Conservation (phyloP, 1,140 invertebrate genomes). For the Macrobrachium rosenbergii region DNA sequence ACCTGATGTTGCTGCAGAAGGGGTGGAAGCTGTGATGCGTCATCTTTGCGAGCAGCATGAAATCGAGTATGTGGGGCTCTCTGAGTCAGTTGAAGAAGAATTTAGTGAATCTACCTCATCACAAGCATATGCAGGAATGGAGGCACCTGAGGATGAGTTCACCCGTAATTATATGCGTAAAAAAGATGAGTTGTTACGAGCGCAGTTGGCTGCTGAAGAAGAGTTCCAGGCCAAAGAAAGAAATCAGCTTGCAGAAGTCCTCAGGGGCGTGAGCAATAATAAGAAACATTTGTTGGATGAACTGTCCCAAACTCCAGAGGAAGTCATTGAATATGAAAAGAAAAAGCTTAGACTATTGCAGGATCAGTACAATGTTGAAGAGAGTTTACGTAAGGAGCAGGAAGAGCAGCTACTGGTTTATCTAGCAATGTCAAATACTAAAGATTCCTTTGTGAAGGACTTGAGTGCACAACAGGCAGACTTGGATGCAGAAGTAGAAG, state of each 20-base stretch:
- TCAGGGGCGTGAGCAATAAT: constrained; percentile 72
- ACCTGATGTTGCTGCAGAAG: constrained; percentile 73
- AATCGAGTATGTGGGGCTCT: constrained; percentile 67
- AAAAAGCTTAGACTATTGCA: constrained; percentile 51
- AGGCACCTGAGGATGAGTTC: constrained; percentile 34
- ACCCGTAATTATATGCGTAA: constrained; percentile 53
- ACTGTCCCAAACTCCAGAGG: constrained; percentile 38
- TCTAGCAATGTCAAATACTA: constrained; percentile 43
- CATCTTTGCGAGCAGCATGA: constrained; percentile 73
- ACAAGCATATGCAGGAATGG: constrained; percentile 18
- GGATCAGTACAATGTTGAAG: constrained; percentile 57
- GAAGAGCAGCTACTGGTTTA: constrained; percentile 61
- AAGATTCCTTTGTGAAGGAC: constrained; percentile 52
- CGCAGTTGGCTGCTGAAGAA: constrained; percentile 55
- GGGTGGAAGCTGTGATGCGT: constrained; percentile 78
- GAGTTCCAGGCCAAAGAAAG: constrained; percentile 73
- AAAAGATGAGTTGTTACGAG: constrained; percentile 54
- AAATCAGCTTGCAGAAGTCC: constrained; percentile 75
- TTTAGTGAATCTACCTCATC: constrained; percentile 31
- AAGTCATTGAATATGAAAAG: constrained; percentile 44
- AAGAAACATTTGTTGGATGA: constrained; percentile 57
- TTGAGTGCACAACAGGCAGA: constrained; percentile 55
- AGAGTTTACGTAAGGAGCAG: constrained; percentile 58
- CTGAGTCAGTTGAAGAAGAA: constrained; percentile 39
- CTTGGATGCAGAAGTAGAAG: constrained; percentile 54